These are phyloP conservation scores for Ispidina picta DNA, from an alignment of 2,797 vertebrate genomes.

Conservation along the genomic window DNA sequence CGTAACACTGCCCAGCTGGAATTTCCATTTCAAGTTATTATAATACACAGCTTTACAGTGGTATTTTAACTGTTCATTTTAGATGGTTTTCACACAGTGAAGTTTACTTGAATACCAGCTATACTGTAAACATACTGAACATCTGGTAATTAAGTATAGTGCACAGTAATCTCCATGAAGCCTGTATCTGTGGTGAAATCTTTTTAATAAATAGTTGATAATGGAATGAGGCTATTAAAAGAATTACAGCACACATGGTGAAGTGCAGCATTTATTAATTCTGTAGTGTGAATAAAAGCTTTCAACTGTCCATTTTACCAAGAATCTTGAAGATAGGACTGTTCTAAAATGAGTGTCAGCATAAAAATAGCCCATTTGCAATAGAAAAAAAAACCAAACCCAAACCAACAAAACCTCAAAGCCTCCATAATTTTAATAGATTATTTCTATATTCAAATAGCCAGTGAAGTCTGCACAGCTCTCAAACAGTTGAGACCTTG, in stretches of 20 bases:
- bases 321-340: neutral
- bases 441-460: neutral
- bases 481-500: neutral
- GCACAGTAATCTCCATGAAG: slow-evolving; percentile 60
- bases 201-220: slow-evolving; percentile 70
- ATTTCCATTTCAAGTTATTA: slow-evolving; percentile 54
- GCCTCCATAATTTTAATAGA: neutral
- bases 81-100: slow-evolving; percentile 60
- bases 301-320: slow-evolving; percentile 33
- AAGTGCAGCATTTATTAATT: slow-evolving; percentile 40
- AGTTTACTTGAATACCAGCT: slow-evolving; percentile 61
- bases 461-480: neutral
- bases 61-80: slow-evolving; percentile 58
- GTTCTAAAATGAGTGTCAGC: neutral
- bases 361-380: neutral
- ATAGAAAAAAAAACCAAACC: neutral
- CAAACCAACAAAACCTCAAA: neutral
- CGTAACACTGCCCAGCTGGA: slow-evolving; percentile 48
- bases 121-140: slow-evolving; percentile 57
- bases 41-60: slow-evolving; percentile 23
- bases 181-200: slow-evolving; percentile 55
- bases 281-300: neutral
- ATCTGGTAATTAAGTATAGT: slow-evolving; percentile 68
- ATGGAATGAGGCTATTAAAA: slow-evolving; percentile 65
- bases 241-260: slow-evolving; percentile 47